Evolutionary conservation across 2,113 vertebrate genomes (phyloP).

Genomic region (Ctenomys sociabilis): DNA sequence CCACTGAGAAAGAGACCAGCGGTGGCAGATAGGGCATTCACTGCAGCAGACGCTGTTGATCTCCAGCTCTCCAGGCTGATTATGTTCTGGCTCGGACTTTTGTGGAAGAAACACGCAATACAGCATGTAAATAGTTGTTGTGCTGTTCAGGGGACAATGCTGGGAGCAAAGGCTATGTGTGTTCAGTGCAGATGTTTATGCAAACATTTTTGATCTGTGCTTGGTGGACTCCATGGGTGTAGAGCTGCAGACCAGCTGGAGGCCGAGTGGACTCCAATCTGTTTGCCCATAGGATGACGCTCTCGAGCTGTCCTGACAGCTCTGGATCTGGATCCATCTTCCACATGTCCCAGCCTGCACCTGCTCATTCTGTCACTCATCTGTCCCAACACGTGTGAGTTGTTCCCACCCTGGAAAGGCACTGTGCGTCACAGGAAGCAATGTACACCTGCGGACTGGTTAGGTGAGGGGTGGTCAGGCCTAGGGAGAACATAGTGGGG

Average conservation of each 20-base stretch:
- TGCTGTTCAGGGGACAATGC: background rate
- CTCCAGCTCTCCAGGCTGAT: background rate
- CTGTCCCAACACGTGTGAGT: fast-evolving
- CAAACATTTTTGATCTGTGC: background rate
- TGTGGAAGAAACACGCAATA: background rate
- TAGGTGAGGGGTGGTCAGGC: too few relatives aligned
- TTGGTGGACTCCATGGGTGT: background rate
- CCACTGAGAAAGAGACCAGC: background rate
- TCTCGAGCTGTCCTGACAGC: too few relatives aligned
- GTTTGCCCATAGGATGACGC: background rate
- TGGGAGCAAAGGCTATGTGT: background rate
- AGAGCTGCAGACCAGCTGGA: background rate
- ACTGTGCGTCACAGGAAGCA: background rate
- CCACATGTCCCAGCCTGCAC: background rate
- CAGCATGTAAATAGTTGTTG: background rate
- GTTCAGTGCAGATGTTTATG: background rate
- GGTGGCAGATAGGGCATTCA: background rate
- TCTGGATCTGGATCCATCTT: background rate
- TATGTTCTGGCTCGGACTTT: background rate
- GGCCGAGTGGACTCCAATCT: background rate
- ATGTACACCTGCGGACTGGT: background rate
- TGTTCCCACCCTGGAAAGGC: background rate
- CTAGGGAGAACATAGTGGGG: background rate
- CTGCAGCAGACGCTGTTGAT: background rate
- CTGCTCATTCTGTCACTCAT: background rate